Conservation (phyloP, 2,888 invertebrate species). For the Suillia variegata region DNA sequence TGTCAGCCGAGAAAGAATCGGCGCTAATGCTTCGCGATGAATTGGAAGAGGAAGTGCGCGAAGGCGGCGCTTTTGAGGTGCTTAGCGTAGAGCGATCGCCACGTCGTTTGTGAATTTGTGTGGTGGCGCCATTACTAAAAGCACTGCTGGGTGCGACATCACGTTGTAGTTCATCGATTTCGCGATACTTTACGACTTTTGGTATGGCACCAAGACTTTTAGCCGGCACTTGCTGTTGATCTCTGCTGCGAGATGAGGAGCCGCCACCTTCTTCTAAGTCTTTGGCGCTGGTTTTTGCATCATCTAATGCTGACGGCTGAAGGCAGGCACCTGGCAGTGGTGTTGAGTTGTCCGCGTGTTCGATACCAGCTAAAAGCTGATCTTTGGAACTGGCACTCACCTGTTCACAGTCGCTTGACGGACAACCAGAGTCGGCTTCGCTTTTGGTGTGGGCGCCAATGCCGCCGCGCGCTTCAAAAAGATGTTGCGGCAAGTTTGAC, state of each 20-base stretch:
- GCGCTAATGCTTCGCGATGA: slow-evolving; percentile 66
- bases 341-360: slow-evolving; percentile 47
- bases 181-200: slow-evolving; percentile 58
- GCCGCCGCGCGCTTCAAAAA: slow-evolving; percentile 6
- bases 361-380: slow-evolving; percentile 64
- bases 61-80: slow-evolving; percentile 70
- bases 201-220: slow-evolving; percentile 63
- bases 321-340: slow-evolving; percentile 39
- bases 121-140: slow-evolving; percentile 17
- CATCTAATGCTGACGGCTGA: background rate
- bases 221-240: slow-evolving; percentile 31
- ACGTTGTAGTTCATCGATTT: slow-evolving; percentile 47
- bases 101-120: slow-evolving; percentile 43
- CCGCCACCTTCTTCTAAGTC: slow-evolving; percentile 6
- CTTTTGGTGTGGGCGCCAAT: slow-evolving; percentile 48
- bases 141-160: background rate
- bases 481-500: slow-evolving; percentile 26
- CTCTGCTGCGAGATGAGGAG: slow-evolving; percentile 27
- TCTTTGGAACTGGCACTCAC: slow-evolving; percentile 75
- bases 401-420: slow-evolving; percentile 65
- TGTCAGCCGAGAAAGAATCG: slow-evolving; percentile 62
- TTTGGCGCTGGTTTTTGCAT: slow-evolving; percentile 32
- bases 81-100: slow-evolving; percentile 41
- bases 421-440: slow-evolving; percentile 63
- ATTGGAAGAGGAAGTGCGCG: slow-evolving; percentile 66